These are phyloP conservation scores for Neoaliturus tenellus DNA, from an alignment of 2,888 invertebrate species.

Conservation along the genomic window DNA sequence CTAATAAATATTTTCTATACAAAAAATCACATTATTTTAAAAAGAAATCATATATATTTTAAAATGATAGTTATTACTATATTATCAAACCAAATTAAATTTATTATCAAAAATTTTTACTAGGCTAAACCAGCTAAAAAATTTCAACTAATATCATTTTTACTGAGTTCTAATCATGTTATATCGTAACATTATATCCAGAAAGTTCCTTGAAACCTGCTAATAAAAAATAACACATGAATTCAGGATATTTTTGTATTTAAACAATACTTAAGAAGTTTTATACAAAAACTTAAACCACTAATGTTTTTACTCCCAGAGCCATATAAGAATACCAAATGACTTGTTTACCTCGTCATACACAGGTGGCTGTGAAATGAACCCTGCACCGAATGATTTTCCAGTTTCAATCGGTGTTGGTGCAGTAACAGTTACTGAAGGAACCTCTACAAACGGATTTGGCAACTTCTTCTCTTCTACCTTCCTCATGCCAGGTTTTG, in stretches of 20 bases:
- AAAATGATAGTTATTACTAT: too few species aligned
- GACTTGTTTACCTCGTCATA: constrained; percentile 28
- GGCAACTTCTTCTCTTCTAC: background rate
- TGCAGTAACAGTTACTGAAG: background rate
- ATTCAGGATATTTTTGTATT: background rate
- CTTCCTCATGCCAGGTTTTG: background rate
- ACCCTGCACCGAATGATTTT: background rate
- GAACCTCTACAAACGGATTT: background rate
- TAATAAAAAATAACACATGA: background rate
- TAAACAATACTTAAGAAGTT: background rate
- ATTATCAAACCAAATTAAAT: too few species aligned
- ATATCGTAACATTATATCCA: too few species aligned
- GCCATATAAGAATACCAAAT: background rate
- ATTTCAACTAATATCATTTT: too few species aligned
- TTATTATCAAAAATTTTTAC: too few species aligned
- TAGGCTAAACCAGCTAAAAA: too few species aligned
- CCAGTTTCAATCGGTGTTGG: background rate
- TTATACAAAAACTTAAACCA: background rate
- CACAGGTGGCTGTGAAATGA: background rate
- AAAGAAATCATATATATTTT: too few species aligned
- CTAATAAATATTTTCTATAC: too few species aligned
- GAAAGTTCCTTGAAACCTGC: background rate
- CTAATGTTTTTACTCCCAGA: background rate
- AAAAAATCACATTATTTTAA: too few species aligned
- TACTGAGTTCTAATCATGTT: too few species aligned